A percentile compares a stretch with the other conserved stretches of the same genome.
Conservation (phyloP, 2,888 invertebrate species). For the Homarus gammarus region DNA sequence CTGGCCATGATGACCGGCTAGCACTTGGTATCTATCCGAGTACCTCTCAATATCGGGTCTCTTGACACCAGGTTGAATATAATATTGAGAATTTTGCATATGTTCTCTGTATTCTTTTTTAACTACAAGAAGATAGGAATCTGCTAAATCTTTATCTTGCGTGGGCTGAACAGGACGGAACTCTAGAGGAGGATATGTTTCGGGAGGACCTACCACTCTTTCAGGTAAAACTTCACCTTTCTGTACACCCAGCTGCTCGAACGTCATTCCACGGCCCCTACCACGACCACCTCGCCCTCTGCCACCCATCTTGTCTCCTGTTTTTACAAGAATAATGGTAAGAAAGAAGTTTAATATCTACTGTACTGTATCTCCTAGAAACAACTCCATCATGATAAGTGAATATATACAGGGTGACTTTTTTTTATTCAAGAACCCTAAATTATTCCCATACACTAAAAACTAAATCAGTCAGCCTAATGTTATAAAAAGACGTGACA, state of each 20-base stretch:
- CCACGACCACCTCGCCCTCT: conserved; percentile 78
- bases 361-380: no score
- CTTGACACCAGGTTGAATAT: conserved; percentile 63
- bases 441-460: no score
- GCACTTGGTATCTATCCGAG: conserved; percentile 67
- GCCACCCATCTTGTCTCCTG: conserved; percentile 78
- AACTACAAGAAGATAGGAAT: conserved; percentile 59
- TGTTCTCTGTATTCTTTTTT: conserved; percentile 70
- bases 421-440: no score
- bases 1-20: conserved; percentile 53
- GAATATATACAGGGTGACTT: no score
- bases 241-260: conserved; percentile 79
- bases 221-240: conserved; percentile 59
- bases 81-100: conserved; percentile 68
- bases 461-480: no score
- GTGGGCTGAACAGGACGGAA: conserved; percentile 64
- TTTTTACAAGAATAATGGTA: not conserved
- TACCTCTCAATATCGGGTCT: conserved; percentile 71
- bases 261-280: conserved; percentile 76
- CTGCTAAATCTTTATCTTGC: conserved; percentile 53
- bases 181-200: conserved; percentile 69
- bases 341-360: no score
- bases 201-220: conserved; percentile 61
- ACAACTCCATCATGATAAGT: no score
- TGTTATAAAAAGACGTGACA: no score